A percentile compares a stretch with the other conserved stretches of the same genome.
Evolutionary conservation across 2,888 invertebrate species (phyloP).

Genomic region (Synergus laeviventris): DNA sequence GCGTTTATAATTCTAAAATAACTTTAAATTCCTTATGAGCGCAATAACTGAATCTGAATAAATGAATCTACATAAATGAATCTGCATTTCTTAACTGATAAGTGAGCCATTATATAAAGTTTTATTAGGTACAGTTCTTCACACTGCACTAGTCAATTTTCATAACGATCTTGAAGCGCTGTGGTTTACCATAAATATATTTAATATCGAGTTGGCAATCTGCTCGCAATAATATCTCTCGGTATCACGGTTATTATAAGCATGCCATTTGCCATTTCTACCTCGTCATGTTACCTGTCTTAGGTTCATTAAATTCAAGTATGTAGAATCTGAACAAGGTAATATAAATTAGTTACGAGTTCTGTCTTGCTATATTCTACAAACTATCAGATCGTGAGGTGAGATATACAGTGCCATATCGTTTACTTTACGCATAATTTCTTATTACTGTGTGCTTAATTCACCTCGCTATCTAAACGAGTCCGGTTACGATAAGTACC

Average conservation of each 20-base stretch:
- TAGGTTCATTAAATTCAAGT: constrained; percentile 34
- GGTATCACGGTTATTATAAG: constrained; percentile 22
- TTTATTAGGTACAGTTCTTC: too few relatives aligned
- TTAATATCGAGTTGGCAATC: constrained; percentile 24
- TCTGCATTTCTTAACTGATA: not conserved
- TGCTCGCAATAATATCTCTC: constrained; percentile 7
- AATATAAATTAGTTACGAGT: constrained; percentile 40
- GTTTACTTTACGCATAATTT: constrained; percentile 49
- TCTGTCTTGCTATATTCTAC: constrained; percentile 8
- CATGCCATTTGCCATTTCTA: constrained; percentile 8
- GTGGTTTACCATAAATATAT: constrained; percentile 2
- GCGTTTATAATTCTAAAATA: not conserved
- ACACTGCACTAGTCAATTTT: not conserved
- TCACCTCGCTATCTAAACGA: constrained; percentile 55
- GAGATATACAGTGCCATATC: constrained; percentile 27
- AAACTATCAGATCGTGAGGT: constrained; percentile 25
- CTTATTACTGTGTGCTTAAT: constrained; percentile 53
- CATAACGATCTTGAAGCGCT: not conserved
- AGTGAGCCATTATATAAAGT: not conserved
- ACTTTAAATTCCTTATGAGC: not conserved
- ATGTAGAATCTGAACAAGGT: constrained; percentile 23
- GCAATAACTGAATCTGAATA: not conserved
- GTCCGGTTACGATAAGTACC: constrained; percentile 53
- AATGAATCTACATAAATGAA: not conserved
- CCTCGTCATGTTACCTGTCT: constrained; percentile 27